Conservation (phyloP, 2,888 invertebrate genomes). For the Ophion slaviceki region DNA sequence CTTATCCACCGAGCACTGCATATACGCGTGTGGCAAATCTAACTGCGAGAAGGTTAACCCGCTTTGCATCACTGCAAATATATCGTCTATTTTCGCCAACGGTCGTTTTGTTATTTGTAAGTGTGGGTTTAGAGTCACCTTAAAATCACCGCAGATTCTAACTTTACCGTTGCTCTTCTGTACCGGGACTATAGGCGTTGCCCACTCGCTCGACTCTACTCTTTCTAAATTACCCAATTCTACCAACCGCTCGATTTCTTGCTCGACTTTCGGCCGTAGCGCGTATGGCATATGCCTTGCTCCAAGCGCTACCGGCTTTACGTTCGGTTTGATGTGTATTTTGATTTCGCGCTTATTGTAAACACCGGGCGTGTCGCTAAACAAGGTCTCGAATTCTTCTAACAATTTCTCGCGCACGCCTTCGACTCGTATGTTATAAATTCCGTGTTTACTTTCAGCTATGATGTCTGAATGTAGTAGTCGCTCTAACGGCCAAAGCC, state of each 20-base stretch:
- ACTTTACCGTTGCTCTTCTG: constrained; percentile 14
- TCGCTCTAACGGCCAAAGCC: constrained; percentile 11
- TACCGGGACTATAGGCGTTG: constrained; percentile 75
- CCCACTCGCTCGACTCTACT: constrained; percentile 75
- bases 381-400: constrained; percentile 46
- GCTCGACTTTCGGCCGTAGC: constrained; percentile 48
- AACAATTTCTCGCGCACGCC: constrained; percentile 34
- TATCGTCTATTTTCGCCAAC: constrained; percentile 68
- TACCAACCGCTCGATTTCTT: constrained; percentile 58
- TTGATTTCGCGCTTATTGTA: constrained; percentile 61
- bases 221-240: constrained; percentile 67
- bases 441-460: constrained; percentile 12
- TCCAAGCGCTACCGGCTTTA: constrained; percentile 66
- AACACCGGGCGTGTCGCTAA: constrained; percentile 48
- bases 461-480: constrained; percentile 40
- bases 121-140: constrained; percentile 55
- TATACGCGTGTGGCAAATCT: constrained; percentile 62
- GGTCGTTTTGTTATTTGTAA: constrained; percentile 71
- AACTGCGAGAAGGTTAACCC: constrained; percentile 71
- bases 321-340: constrained; percentile 61
- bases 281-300: constrained; percentile 69
- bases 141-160: too few relatives aligned
- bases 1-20: constrained; percentile 57
- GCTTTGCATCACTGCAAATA: constrained; percentile 69
- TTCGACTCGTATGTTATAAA: constrained; percentile 27